Percentiles rank a stretch among this genome's conserved stretches.
phyloP scores from a whole-genome alignment of 2,888 invertebrate species.

The Automeris io region DNA sequence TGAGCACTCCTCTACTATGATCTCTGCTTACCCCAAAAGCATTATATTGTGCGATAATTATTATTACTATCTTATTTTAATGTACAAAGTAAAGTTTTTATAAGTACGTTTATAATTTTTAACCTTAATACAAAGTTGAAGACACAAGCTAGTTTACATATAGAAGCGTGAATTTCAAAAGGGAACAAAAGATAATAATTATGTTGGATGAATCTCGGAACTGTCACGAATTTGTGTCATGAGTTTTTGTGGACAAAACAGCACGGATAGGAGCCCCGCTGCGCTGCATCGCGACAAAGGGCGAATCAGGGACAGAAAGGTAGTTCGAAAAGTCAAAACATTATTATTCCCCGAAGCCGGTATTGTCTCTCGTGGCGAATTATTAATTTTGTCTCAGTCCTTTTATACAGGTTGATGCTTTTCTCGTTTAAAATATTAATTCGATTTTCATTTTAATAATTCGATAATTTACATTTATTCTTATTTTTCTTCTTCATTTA shows the following conservation, averaged over 20 bases:
- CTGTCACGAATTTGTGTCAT: constrained; percentile 1
- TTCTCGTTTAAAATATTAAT: constrained; percentile 1
- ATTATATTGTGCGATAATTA: no score
- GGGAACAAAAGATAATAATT: not conserved
- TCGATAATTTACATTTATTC: not conserved
- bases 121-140: no score
- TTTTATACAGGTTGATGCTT: constrained; percentile 28
- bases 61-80: no score
- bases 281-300: constrained; percentile 5
- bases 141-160: no score
- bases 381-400: constrained; percentile 33
- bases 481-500: not conserved
- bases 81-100: no score
- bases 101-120: no score
- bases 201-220: not conserved
- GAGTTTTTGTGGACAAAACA: constrained; percentile 3
- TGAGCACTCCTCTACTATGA: no score
- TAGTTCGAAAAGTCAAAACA: constrained; percentile 43
- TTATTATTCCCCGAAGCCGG: constrained; percentile 46
- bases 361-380: constrained; percentile 43
- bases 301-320: constrained; percentile 4
- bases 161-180: not conserved
- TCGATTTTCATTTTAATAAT: not conserved
- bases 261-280: not conserved
- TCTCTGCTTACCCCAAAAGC: no score